Evolutionary conservation across 2,888 invertebrate genomes (phyloP), one percentile per base, ranked within the genome.

Genomic region (Caenorhabditis imperialis): DNA sequence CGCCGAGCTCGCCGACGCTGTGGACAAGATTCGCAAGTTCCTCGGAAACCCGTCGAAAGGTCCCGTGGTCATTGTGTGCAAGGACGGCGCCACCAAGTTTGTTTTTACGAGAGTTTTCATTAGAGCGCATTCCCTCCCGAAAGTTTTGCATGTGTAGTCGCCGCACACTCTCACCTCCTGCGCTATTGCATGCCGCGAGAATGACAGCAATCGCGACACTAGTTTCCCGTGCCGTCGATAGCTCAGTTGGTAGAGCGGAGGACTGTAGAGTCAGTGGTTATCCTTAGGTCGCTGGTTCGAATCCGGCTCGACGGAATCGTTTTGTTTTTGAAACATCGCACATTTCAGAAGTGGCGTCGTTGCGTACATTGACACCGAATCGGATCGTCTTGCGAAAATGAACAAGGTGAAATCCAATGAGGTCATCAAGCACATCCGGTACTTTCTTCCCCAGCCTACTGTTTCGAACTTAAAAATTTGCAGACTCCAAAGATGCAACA

Each of bases 211-310:
- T n/a, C n/a, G n/a, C n/a, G n/a, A n/a, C n/a, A n/a, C n/a, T n/a
- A 14, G 14, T 25, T 2, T 25, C 45, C 4, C 55, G 48, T 50
- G 65, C 76, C 77, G 77, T 74, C 77, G 74, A 79, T 79, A 79
- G 76, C 76, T 76, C 79, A 79, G 76, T 79, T 79, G 77, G 77
- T 79, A 79, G 79, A 79, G 77, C 79, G 75, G 79, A 75, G 75
- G 77, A 79, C 77, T 79, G 77, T 79, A 79, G 75, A 61, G 72
- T 61, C 35, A 40, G 69, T 63, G 58, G 78, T 22, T 78, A 81
- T 80, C 78, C 75, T 77, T 81, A 81, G 78, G 78, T 42, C 20
- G 6, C 8, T 42, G 42, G 16, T n/a, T n/a, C 42, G 1, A 18
- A 5, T 23, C 10, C 79, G 77, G 79, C 76, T 78, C 71, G 70